Percentiles rank a stretch among this genome's conserved stretches.
Conservation (phyloP, 2,797 vertebrate genomes). For the Pampus argenteus region DNA sequence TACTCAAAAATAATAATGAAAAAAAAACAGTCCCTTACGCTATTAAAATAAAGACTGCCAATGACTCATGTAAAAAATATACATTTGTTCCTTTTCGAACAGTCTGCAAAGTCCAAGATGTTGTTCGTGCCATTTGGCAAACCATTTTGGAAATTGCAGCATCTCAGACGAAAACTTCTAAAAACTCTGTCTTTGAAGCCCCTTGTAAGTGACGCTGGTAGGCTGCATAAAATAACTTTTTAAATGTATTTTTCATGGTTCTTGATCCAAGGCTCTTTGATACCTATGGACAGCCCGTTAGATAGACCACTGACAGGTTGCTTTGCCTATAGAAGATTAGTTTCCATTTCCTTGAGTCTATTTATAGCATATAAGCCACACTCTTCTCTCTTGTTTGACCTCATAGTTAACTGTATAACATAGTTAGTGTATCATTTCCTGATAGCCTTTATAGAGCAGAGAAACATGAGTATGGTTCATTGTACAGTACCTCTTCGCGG, state of each 20-base stretch:
- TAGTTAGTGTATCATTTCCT: no score
- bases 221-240: conserved; percentile 36
- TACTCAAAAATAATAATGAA: neutral
- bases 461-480: neutral
- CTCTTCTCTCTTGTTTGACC: neutral
- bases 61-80: neutral
- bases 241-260: conserved; percentile 49
- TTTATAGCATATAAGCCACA: conserved; percentile 13
- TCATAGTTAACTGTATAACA: no score
- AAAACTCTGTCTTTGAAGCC: conserved; percentile 30
- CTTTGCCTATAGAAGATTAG: conserved; percentile 31
- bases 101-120: neutral
- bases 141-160: no score
- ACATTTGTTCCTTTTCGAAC: conserved; percentile 3
- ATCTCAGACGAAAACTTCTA: conserved; percentile 26
- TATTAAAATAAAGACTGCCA: neutral
- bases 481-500: neutral
- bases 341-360: conserved; percentile 23
- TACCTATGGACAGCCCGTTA: conserved; percentile 35
- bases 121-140: conserved; percentile 8
- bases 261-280: conserved; percentile 46
- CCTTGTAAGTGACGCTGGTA: conserved; percentile 10
- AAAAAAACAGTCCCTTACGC: no score
- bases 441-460: conserved; percentile 11
- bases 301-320: conserved; percentile 28